Base-by-base conservation (phyloP, 2,888 invertebrate genomes). In the Epinotia ramella region DNA sequence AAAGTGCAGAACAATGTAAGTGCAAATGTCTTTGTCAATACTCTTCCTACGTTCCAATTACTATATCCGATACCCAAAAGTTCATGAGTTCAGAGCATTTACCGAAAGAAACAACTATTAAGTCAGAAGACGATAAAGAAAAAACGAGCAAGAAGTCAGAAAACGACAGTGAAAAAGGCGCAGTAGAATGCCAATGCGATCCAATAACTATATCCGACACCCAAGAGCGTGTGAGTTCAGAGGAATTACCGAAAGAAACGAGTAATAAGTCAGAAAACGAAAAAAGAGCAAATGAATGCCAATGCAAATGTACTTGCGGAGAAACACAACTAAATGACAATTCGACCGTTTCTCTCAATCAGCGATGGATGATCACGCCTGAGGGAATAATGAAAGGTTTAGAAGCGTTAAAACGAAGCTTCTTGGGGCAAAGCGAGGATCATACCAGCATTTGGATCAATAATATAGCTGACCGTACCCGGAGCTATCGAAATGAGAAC, bases 361-460 rank as follows among this genome's bases (percentile, higher is more conserved):
- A 18, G n/a, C 18, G 9, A 20, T 59, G 68, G 68, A 13, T 59
- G 20, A 33, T 68, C 20, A 44, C 68, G 9, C 59, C 68, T 2
- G 68, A 68, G 20, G 67, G 40, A 33, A 57, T 68, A 13, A 18
- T 44, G 44, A 68, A 24, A 16, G 57, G 44, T 4, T 44, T 68
- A 24, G 44, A 44, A 44, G 68, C 59, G 9, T 11, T 68, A 44
- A 57, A 40, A 13, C 57, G 46, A 11, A 68, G 16, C 20, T 68
- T 68, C 16, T 18, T 68, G 40, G 57, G 57, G 3, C 40, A 40
- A 57, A 40, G 12, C 40, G 40, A 57, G 16, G 68, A 68, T 44
- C n/a, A 20, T 56, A 18, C 24, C 9, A 67, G 18, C 56, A 40
- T 18, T 13, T 18, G 12, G 56, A 6, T 67, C 28, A 67, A 53